phyloP scores from a whole-genome alignment of 2,888 invertebrate genomes.

The Dermolepida albohirtum region DNA sequence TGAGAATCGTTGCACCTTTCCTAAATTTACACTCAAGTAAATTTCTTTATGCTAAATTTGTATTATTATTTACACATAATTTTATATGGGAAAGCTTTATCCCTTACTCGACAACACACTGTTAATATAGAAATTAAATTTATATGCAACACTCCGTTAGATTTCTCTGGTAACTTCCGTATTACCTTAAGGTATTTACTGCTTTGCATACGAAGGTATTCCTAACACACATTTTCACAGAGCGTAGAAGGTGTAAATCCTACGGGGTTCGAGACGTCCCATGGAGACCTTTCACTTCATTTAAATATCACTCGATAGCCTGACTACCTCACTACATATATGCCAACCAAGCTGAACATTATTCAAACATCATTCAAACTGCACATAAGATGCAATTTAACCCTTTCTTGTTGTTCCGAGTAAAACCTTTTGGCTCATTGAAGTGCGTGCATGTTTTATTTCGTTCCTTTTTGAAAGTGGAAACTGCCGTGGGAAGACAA shows the following conservation, averaged over 20 bases:
- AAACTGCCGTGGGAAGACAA: constrained; percentile 54
- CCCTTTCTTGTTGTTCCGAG: constrained; percentile 31
- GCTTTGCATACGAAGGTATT: constrained; percentile 40
- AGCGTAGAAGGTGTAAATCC: constrained; percentile 44
- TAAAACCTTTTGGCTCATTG: constrained; percentile 30
- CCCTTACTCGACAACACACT: no score
- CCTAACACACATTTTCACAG: constrained; percentile 46
- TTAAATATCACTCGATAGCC: constrained; percentile 47
- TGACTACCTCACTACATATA: constrained; percentile 40
- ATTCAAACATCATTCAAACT: constrained; percentile 43
- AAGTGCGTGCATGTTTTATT: constrained; percentile 36
- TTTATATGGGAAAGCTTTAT: no score
- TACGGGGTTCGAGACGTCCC: constrained; percentile 44
- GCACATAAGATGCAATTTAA: constrained; percentile 42
- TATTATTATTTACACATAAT: no score
- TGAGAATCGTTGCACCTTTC: no score
- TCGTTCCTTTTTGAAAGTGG: constrained; percentile 16
- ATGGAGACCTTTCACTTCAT: constrained; percentile 47
- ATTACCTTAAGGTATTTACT: constrained; percentile 24
- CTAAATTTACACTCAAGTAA: no score
- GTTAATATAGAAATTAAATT: background rate
- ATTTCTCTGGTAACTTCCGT: constrained; percentile 6
- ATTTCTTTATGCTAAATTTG: no score
- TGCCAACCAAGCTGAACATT: constrained; percentile 45
- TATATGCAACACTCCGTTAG: background rate